Evolutionary conservation across 2,113 vertebrate genomes (phyloP).

Genomic region (Chionodraco myersi): DNA sequence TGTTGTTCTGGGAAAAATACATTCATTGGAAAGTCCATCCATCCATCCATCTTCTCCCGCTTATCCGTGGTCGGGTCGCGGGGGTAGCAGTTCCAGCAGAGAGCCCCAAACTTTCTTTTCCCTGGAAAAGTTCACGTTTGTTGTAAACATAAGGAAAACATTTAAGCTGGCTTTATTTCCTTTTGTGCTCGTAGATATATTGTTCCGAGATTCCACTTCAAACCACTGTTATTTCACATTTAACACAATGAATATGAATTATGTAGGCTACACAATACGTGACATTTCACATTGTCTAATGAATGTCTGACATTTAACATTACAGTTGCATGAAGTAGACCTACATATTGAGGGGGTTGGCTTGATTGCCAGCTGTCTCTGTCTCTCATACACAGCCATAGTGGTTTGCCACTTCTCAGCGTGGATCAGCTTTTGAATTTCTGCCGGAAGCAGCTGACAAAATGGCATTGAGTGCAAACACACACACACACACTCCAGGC

Average conservation of each 20-base stretch:
- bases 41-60: too few species aligned
- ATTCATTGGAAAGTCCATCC: too few species aligned
- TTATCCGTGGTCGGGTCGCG: too few species aligned
- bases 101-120: too few species aligned
- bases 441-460: constrained; percentile 8
- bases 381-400: background rate
- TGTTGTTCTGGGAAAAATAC: too few species aligned
- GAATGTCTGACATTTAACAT: background rate
- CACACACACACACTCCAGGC: background rate
- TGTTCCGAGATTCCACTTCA: too few species aligned
- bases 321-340: background rate
- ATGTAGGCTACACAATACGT: background rate
- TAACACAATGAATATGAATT: background rate
- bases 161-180: background rate
- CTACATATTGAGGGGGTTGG: background rate
- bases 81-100: too few species aligned
- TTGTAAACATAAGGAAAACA: background rate
- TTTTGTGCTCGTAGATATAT: too few species aligned
- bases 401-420: background rate
- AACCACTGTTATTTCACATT: too few species aligned
- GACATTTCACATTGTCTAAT: background rate
- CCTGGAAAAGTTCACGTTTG: too few species aligned
- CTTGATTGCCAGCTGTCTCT: constrained; percentile 24
- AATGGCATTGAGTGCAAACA: background rate
- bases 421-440: background rate